Conservation (phyloP, 2,888 invertebrate genomes). For the Nomada lathburiana region DNA sequence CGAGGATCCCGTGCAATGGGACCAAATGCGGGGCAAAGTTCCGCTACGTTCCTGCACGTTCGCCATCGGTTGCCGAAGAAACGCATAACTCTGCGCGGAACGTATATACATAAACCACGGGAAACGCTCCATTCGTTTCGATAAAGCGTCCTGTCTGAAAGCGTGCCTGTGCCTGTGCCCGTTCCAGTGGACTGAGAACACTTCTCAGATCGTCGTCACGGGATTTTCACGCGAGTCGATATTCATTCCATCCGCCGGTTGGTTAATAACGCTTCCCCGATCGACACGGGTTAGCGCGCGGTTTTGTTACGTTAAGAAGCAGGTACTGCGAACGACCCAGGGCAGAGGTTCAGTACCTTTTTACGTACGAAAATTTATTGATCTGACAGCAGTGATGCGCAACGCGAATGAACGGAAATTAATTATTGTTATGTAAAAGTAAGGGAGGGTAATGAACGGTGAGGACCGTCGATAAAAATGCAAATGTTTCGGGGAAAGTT, state of each 20-base stretch:
- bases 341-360: too few relatives aligned
- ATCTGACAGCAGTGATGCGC: too few relatives aligned
- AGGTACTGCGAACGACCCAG: too few relatives aligned
- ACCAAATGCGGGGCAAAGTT: conserved; percentile 71
- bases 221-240: conserved; percentile 24
- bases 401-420: too few relatives aligned
- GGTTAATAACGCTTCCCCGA: not conserved
- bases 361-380: too few relatives aligned
- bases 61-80: conserved; percentile 64
- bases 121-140: conserved; percentile 58
- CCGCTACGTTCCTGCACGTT: conserved; percentile 75
- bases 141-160: conserved; percentile 46
- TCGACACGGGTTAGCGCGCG: not conserved
- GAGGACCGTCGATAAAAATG: too few relatives aligned
- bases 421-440: too few relatives aligned
- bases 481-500: too few relatives aligned
- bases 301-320: too few relatives aligned
- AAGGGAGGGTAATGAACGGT: too few relatives aligned
- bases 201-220: conserved; percentile 32
- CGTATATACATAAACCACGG: conserved; percentile 55
- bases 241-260: not conserved
- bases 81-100: conserved; percentile 55
- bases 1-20: conserved; percentile 44
- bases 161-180: not conserved
- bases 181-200: not conserved